Conservation (phyloP, 1,140 invertebrate species). For the Tigriopus japonicus region DNA sequence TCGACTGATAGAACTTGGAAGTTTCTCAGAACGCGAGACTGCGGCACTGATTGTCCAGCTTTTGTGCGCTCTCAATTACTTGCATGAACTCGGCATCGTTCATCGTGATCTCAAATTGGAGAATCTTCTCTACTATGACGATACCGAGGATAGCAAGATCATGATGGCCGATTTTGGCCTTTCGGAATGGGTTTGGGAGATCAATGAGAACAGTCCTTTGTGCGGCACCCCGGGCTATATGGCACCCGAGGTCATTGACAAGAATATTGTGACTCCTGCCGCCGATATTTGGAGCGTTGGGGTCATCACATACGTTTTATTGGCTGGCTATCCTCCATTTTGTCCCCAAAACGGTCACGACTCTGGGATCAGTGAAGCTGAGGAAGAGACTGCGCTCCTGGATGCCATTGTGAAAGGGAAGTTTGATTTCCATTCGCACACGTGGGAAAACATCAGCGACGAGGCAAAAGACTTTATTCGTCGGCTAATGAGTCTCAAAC, state of each 20-base stretch:
- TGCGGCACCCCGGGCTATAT: neutral
- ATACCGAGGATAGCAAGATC: constrained; percentile 1
- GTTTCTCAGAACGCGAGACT: neutral
- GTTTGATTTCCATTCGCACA: constrained; percentile 98
- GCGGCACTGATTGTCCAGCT: neutral
- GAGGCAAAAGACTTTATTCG: constrained; percentile 98
- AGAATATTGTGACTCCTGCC: neutral
- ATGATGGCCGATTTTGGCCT: neutral
- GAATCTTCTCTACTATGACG: constrained; percentile 11
- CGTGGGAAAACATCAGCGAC: constrained; percentile 99
- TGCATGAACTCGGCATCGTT: constrained; percentile 8
- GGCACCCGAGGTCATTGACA: neutral
- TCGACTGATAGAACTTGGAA: neutral
- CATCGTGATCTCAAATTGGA: constrained; percentile 9
- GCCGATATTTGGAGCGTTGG: constrained; percentile 88
- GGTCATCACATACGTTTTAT: constrained; percentile 87
- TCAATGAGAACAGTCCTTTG: neutral
- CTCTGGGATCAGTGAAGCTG: no score
- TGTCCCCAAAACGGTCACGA: constrained; percentile 27
- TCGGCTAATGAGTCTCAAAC: constrained; percentile 94
- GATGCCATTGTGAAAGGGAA: constrained; percentile 37
- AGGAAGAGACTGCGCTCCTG: neutral
- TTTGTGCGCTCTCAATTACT: neutral
- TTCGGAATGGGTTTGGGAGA: neutral
- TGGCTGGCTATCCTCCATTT: constrained; percentile 95